Percentiles rank a stretch among this genome's conserved stretches.
These are phyloP conservation scores for Holothuria scabra DNA, from an alignment of 53 echinoderm and acorn worm species.

Conservation along the genomic window DNA sequence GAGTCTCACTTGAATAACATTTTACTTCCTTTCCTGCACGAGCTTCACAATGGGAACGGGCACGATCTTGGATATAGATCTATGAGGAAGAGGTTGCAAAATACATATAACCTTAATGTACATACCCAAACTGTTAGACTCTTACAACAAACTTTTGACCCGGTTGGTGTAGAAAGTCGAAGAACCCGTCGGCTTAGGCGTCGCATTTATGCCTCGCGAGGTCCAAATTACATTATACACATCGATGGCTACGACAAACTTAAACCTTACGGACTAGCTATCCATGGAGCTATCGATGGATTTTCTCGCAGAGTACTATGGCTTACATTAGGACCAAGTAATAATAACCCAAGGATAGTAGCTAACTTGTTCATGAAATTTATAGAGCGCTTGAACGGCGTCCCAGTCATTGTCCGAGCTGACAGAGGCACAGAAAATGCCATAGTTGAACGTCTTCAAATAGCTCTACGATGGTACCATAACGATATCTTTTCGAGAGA, in stretches of 20 bases:
- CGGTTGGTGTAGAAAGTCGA: constrained; percentile 57
- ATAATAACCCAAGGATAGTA: constrained; percentile 57
- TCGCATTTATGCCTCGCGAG: constrained; percentile 48
- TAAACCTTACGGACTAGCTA: constrained; percentile 64
- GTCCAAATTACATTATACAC: constrained; percentile 50
- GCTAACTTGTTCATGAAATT: constrained; percentile 38
- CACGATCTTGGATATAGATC: constrained; percentile 48
- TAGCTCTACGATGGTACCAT: too few species aligned
- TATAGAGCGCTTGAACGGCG: constrained; percentile 6
- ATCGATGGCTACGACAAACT: constrained; percentile 74
- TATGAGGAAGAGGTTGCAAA: constrained; percentile 44
- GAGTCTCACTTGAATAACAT: constrained; percentile 21
- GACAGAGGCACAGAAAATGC: constrained; percentile 74
- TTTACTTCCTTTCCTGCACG: background rate
- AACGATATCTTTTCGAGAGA: background rate
- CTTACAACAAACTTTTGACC: constrained; percentile 56
- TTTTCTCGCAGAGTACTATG: constrained; percentile 66
- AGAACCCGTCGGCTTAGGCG: constrained; percentile 48
- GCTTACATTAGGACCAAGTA: constrained; percentile 59
- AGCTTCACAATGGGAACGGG: constrained; percentile 12
- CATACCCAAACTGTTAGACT: constrained; percentile 28
- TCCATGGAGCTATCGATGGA: constrained; percentile 74
- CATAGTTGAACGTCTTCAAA: too few species aligned
- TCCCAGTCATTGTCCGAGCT: constrained; percentile 58
- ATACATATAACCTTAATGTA: constrained; percentile 37